Conservation (phyloP, 1,140 invertebrate species). For the Helicorthomorpha holstii region DNA sequence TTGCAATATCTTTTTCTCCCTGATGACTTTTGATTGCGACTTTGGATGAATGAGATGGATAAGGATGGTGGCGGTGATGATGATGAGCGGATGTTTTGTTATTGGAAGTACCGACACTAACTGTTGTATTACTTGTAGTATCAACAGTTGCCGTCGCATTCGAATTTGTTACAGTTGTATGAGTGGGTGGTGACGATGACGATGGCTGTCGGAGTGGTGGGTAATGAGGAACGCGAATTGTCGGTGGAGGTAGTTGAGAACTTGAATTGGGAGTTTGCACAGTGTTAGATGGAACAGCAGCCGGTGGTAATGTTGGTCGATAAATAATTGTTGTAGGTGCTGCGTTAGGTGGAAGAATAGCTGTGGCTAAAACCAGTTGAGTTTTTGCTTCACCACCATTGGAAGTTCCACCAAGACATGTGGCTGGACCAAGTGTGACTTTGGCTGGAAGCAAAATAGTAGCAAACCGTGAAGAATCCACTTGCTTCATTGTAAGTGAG, state of each 20-base stretch:
- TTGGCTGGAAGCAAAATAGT: not conserved
- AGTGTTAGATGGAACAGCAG: too few relatives aligned
- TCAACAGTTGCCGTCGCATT: not conserved
- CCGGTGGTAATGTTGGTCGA: not conserved
- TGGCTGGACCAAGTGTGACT: not conserved
- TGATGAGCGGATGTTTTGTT: too few relatives aligned
- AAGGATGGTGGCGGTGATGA: not conserved
- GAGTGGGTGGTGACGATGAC: not conserved
- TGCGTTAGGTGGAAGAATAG: not conserved
- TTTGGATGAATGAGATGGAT: not conserved
- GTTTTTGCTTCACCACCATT: not conserved
- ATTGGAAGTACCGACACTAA: too few relatives aligned
- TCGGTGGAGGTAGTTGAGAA: too few relatives aligned
- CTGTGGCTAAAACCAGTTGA: not conserved
- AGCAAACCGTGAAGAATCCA: not conserved
- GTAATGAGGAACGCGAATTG: constrained; percentile 8
- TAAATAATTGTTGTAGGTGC: not conserved
- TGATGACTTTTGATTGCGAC: not conserved
- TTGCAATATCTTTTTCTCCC: not conserved
- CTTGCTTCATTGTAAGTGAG: not conserved
- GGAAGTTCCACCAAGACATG: not conserved
- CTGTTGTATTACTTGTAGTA: too few relatives aligned
- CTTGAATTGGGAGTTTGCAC: too few relatives aligned
- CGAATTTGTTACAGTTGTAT: not conserved
- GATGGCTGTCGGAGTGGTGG: not conserved